Conservation (phyloP, 2,113 vertebrate genomes). For the Pogonocichla stellata region DNA sequence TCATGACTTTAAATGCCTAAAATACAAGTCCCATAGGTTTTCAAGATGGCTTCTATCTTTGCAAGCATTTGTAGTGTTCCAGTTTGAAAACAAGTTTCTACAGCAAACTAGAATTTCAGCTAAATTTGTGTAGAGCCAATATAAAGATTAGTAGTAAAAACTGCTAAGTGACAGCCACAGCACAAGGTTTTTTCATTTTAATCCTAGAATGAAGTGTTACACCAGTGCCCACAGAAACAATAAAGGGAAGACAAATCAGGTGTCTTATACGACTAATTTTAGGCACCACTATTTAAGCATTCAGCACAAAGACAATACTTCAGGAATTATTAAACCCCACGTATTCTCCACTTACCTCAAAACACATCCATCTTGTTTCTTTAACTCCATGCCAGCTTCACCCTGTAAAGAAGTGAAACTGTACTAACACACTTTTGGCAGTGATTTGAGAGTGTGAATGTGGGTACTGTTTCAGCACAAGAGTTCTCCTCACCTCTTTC, state of each 20-base stretch:
- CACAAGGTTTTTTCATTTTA: neutral
- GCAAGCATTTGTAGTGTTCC: neutral
- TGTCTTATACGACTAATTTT: neutral
- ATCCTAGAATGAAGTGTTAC: neutral
- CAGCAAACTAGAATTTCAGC: neutral
- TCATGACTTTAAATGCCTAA: neutral
- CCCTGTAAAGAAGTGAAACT: neutral
- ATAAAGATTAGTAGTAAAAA: neutral
- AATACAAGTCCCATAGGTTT: neutral
- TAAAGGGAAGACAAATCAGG: neutral
- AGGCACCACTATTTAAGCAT: neutral
- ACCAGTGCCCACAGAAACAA: neutral
- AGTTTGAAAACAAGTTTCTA: neutral
- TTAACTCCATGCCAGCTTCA: neutral
- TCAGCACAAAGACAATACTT: neutral
- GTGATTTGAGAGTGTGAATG: neutral
- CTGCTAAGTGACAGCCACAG: neutral
- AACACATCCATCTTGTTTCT: neutral
- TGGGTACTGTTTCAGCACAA: conserved; percentile 79
- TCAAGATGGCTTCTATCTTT: neutral
- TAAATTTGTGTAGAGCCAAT: neutral
- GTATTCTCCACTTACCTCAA: neutral
- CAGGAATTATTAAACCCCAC: neutral
- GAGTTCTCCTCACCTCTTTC: conserved; percentile 81
- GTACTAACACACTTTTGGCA: neutral